These are phyloP conservation scores for Stegodyphus mimosarum DNA, from an alignment of 1,140 invertebrate species.

Conservation along the genomic window DNA sequence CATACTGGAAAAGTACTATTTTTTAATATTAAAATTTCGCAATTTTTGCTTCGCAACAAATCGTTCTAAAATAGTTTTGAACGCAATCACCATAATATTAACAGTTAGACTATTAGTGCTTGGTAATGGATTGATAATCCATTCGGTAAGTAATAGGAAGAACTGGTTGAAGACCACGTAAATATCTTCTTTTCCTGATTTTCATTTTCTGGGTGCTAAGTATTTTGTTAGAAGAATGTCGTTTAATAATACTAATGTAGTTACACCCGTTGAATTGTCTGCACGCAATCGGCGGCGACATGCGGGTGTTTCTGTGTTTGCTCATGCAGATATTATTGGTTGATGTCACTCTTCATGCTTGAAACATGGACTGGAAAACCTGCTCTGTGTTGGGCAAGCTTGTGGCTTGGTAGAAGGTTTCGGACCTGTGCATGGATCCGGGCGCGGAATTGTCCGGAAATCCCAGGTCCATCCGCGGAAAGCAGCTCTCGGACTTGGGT, in stretches of 20 bases:
- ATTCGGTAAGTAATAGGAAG: not conserved
- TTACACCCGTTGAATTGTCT: slow-evolving; percentile 12
- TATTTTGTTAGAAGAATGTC: not conserved
- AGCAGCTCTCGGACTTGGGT: slow-evolving; percentile 64
- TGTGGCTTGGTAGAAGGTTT: slow-evolving; percentile 58
- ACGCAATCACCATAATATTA: slow-evolving; percentile 2
- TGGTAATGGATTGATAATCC: slow-evolving; percentile 1
- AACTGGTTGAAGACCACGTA: not conserved
- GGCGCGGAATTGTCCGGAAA: slow-evolving; percentile 41
- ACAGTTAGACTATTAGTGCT: slow-evolving; percentile 36
- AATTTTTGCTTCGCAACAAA: not conserved
- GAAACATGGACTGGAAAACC: slow-evolving; percentile 60
- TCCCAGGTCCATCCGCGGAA: slow-evolving; percentile 61
- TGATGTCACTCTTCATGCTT: slow-evolving; percentile 29
- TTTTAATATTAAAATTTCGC: no score
- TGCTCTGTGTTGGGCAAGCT: slow-evolving; percentile 52
- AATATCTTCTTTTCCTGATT: not conserved
- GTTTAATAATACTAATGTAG: slow-evolving; percentile 20
- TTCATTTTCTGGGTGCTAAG: slow-evolving; percentile 9
- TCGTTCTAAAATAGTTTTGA: slow-evolving; percentile 54
- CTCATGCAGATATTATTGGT: not conserved
- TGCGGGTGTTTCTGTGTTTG: not conserved
- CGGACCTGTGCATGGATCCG: slow-evolving; percentile 51
- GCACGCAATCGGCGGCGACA: not conserved
- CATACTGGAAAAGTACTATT: no score